These are phyloP conservation scores for Drosophila histrio DNA, from an alignment of 2,888 invertebrate genomes.

Conservation along the genomic window DNA sequence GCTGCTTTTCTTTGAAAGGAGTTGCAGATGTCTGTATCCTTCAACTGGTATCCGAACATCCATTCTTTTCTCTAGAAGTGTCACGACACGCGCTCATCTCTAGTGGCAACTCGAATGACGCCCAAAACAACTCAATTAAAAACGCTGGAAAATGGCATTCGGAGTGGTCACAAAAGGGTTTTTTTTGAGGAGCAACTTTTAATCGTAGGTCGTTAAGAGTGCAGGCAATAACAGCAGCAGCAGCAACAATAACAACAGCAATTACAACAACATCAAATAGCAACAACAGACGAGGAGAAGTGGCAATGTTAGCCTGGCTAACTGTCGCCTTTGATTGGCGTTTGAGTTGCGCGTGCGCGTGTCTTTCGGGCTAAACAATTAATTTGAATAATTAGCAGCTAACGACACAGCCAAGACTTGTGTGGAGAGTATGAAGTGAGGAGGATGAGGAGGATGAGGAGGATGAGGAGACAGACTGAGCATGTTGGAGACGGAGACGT, in stretches of 20 bases:
- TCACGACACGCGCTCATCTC: slow-evolving; percentile 14
- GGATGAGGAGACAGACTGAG: neutral
- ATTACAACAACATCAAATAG: slow-evolving; percentile 6
- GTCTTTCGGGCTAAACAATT: slow-evolving; percentile 75
- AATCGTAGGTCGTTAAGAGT: slow-evolving; percentile 46
- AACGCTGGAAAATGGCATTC: slow-evolving; percentile 34
- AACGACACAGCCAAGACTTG: slow-evolving; percentile 55
- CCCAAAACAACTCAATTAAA: slow-evolving; percentile 57
- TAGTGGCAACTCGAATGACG: slow-evolving; percentile 28
- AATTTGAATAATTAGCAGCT: slow-evolving; percentile 81
- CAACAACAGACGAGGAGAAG: slow-evolving; percentile 11
- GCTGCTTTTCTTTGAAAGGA: too few species aligned
- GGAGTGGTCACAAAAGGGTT: slow-evolving; percentile 43
- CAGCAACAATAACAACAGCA: slow-evolving; percentile 1
- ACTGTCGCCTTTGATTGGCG: slow-evolving; percentile 68
- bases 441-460: neutral
- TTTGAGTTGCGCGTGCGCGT: slow-evolving; percentile 77
- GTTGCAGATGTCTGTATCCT: neutral
- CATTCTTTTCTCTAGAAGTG: neutral
- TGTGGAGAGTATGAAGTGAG: slow-evolving; percentile 1
- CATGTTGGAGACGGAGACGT: slow-evolving; percentile 46
- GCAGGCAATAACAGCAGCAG: slow-evolving; percentile 18
- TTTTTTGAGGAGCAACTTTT: slow-evolving; percentile 34
- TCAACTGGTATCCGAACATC: too few species aligned
- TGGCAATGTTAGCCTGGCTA: slow-evolving; percentile 21